These are phyloP conservation scores for Nothocercus nigrocapillus DNA, from an alignment of 2,113 vertebrate genomes.

Conservation along the genomic window DNA sequence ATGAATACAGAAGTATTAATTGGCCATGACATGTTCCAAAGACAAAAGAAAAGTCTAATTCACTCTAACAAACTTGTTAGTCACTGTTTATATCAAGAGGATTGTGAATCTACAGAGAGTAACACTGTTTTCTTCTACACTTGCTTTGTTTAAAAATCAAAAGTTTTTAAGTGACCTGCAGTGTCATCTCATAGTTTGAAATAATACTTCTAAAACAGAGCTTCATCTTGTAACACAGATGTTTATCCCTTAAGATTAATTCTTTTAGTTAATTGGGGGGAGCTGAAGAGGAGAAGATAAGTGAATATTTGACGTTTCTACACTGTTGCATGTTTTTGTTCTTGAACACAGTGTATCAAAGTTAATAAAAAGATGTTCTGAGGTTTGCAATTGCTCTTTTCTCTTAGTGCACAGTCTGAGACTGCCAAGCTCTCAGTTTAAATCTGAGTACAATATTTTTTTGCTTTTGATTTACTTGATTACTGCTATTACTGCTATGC, in stretches of 20 bases:
- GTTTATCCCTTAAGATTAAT: conserved; percentile 46
- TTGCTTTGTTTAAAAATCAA: conserved; percentile 82
- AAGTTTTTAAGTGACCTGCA: conserved; percentile 79
- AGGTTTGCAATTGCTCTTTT: background rate
- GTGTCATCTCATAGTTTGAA: conserved; percentile 67
- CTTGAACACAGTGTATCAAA: background rate
- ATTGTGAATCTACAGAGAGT: conserved; percentile 80
- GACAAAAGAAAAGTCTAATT: conserved; percentile 98
- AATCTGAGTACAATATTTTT: background rate
- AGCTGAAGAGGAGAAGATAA: background rate
- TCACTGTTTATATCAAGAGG: conserved; percentile 84
- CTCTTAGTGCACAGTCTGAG: background rate
- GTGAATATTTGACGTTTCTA: background rate
- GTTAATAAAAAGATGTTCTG: background rate
- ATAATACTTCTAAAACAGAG: conserved; percentile 53
- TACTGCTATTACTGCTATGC: background rate
- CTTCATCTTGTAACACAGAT: conserved; percentile 22
- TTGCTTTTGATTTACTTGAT: background rate
- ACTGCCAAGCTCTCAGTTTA: background rate
- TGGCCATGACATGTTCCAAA: conserved; percentile 90
- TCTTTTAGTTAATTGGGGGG: background rate
- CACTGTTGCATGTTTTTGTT: background rate
- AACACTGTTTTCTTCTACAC: conserved; percentile 76
- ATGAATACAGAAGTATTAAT: conserved; percentile 89
- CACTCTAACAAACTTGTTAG: conserved; percentile 95